Percentiles rank a stretch among this genome's conserved stretches.
These are phyloP conservation scores for Phylloscopus trochiloides DNA, from an alignment of 2,113 vertebrate species.

Conservation along the genomic window DNA sequence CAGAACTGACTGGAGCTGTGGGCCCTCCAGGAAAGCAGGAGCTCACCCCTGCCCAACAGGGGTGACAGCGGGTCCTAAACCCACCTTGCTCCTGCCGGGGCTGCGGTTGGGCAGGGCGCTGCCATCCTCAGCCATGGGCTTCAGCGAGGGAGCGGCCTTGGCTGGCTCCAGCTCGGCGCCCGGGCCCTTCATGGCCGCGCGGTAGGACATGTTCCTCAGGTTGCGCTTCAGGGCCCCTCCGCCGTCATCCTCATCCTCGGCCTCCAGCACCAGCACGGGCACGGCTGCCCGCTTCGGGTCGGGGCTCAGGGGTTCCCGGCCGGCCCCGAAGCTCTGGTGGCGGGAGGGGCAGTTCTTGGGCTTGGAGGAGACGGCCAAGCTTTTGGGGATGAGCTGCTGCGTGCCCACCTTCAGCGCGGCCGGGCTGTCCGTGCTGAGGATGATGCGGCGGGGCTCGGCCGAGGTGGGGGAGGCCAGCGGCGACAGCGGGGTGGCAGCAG, in stretches of 20 bases:
- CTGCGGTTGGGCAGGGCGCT: not conserved
- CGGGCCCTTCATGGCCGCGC: conserved; percentile 81
- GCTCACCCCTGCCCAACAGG: fast-evolving
- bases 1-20: fast-evolving
- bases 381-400: conserved; percentile 87
- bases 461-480: not conserved
- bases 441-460: not conserved
- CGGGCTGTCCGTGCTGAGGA: conserved; percentile 86
- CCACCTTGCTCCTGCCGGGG: conserved; percentile 72
- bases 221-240: conserved; percentile 77
- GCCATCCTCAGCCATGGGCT: conserved; percentile 68
- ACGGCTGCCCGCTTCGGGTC: not conserved
- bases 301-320: conserved; percentile 39
- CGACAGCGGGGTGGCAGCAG: not conserved
- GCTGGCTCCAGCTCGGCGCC: not conserved
- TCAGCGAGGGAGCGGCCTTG: conserved; percentile 26
- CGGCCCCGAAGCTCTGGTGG: conserved; percentile 81
- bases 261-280: conserved; percentile 73
- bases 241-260: conserved; percentile 33
- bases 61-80: not conserved
- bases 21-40: fast-evolving
- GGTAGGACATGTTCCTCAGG: conserved; percentile 89
- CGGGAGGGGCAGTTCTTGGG: conserved; percentile 69
- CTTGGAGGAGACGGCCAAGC: conserved; percentile 78
- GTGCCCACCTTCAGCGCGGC: conserved; percentile 80